These are phyloP conservation scores for Tenthredo distinguenda DNA, from an alignment of 2,888 invertebrate species.

Conservation along the genomic window DNA sequence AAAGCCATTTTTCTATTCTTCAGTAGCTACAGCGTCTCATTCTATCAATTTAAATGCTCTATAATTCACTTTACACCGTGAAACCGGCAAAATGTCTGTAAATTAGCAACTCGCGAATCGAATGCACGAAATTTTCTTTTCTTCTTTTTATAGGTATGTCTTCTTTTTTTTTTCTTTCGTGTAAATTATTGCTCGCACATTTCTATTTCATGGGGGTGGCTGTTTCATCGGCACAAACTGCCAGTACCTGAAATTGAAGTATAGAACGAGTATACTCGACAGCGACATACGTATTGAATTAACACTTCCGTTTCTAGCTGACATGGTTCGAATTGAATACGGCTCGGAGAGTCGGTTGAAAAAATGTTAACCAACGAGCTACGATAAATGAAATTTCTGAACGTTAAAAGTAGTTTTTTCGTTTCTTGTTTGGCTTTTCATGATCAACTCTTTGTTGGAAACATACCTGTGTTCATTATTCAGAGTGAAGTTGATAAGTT, in stretches of 20 bases:
- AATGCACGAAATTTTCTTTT: neutral
- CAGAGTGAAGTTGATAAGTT: slow-evolving; percentile 5
- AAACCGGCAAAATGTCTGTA: neutral
- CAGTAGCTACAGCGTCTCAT: no score
- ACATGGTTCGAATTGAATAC: neutral
- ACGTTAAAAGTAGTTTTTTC: neutral
- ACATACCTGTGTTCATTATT: neutral
- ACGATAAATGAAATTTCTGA: neutral
- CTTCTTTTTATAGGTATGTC: neutral
- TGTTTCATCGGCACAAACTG: neutral
- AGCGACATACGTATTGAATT: slow-evolving; percentile 27
- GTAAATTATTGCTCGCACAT: neutral
- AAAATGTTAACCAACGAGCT: neutral
- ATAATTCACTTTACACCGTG: neutral
- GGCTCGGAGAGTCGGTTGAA: neutral
- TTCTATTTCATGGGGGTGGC: neutral
- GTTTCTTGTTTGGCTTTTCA: neutral
- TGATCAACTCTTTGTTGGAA: neutral
- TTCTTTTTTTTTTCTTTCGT: neutral
- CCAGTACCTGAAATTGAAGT: neutral
- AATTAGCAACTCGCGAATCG: neutral
- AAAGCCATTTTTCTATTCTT: neutral
- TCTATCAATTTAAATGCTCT: no score
- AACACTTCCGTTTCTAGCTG: slow-evolving; percentile 34
- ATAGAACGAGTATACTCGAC: neutral